Evolutionary conservation across 2,113 vertebrate genomes (phyloP), one percentile per base, ranked within the genome.

Genomic region (Proteles cristata): DNA sequence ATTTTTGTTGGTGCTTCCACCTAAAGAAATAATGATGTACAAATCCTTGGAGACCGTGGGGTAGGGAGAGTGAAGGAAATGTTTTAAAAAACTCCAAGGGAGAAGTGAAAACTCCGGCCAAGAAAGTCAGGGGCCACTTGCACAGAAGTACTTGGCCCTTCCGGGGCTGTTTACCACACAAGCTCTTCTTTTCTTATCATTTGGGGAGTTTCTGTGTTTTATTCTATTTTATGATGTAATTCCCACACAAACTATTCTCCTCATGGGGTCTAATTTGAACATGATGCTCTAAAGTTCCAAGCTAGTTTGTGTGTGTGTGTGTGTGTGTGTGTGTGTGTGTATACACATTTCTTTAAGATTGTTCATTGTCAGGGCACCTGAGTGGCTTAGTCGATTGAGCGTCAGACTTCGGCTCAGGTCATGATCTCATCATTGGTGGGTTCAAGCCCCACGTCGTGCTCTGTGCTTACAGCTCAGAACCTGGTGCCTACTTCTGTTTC

Each of bases 201-300:
- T 95, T 91, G 86, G 95, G 92, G 83, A 74, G 83, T 93, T 96
- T 90, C 43, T 21, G 9, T 23, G 25, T 43, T 89, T 96, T 85
- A 45, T 50, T 93, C 71, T 65, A n/a, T 81, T 95, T 96, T 92
- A 92, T 73, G 45, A 68, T 82, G 16, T 66, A 55, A 74, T 96
- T 97, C 95, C 85, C 89, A 98, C 61, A 82, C n/a, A 92, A 92
- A 81, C 53, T 12, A 69, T 96, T 92, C 87, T 97, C 71, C 79
- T 73, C 23, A 48, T 89, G 45, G 25, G 39, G 11, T 93, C 61
- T 82, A n/a, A 90, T n/a, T 94, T 76, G 92, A 91, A 97, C 94
- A 85, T 11, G 9, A 58, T 65, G 61, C 12, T 96, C 48, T 93
- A 23, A 86, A 76, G 33, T 61, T 77, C 85, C 39, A 69, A 61